Evolutionary conservation across 2,888 invertebrate species (phyloP).

Genomic region (Eristalis pertinax): DNA sequence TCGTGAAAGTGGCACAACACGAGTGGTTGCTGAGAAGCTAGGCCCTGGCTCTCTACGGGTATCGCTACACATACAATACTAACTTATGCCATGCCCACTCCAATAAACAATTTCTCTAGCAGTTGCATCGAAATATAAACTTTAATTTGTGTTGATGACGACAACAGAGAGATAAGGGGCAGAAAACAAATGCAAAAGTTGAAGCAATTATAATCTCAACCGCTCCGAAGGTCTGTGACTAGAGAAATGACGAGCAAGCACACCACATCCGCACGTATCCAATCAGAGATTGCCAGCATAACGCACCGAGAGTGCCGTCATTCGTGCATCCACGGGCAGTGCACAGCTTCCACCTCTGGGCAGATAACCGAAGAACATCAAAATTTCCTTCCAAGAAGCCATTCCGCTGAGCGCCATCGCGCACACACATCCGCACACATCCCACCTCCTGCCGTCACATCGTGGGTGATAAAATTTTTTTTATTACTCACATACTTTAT

Average conservation of each 20-base stretch:
- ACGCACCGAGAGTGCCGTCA: background rate
- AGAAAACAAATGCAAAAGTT: background rate
- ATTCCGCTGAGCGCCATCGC: slow-evolving; percentile 62
- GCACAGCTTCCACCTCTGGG: background rate
- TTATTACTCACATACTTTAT: slow-evolving; percentile 64
- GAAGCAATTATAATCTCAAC: background rate
- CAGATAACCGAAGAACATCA: slow-evolving; percentile 16
- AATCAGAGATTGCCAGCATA: background rate
- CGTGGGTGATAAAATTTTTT: slow-evolving; percentile 69
- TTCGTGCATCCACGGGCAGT: background rate
- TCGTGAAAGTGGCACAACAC: no score
- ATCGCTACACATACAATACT: no score
- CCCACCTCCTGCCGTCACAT: slow-evolving; percentile 32
- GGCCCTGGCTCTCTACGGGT: no score
- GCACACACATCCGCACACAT: background rate
- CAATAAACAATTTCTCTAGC: no score
- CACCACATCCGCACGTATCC: background rate
- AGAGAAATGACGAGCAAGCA: background rate
- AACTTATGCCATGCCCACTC: background rate
- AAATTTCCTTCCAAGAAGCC: slow-evolving; percentile 55
- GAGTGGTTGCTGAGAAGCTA: no score
- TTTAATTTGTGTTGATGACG: background rate
- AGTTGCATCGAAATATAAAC: background rate
- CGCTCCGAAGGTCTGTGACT: background rate
- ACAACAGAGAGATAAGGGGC: background rate